Conservation (phyloP, 2,888 invertebrate genomes). For the Coelopa pilipes region DNA sequence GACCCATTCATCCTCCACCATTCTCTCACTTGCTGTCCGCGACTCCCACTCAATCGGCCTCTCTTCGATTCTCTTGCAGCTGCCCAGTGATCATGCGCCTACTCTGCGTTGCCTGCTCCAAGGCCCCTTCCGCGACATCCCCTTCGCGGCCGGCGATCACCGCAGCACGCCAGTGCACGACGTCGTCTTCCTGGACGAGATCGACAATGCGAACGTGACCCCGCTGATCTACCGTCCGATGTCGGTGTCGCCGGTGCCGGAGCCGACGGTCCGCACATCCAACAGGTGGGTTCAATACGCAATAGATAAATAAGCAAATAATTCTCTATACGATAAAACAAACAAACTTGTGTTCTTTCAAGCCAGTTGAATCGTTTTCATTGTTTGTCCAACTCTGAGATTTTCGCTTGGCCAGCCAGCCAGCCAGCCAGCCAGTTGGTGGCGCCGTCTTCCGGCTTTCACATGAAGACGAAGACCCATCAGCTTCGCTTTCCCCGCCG, state of each 20-base stretch:
- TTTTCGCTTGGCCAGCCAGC: too few species aligned
- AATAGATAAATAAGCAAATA: too few species aligned
- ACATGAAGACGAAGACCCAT: too few species aligned
- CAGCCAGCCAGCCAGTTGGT: too few species aligned
- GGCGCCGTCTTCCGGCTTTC: too few species aligned
- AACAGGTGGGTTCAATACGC: conserved; percentile 40
- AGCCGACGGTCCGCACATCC: background rate
- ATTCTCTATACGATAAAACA: too few species aligned
- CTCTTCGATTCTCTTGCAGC: conserved; percentile 48
- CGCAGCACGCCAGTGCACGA: conserved; percentile 61
- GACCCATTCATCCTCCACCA: background rate
- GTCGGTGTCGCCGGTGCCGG: conserved; percentile 40
- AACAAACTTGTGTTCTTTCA: too few species aligned
- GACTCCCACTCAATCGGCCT: background rate
- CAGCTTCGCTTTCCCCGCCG: too few species aligned
- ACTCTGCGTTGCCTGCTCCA: conserved; percentile 61
- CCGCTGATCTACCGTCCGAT: conserved; percentile 61
- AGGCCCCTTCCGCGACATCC: conserved; percentile 61
- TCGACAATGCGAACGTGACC: conserved; percentile 52
- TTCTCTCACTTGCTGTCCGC: background rate
- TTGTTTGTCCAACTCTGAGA: too few species aligned
- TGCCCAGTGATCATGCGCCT: conserved; percentile 54
- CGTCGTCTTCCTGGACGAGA: conserved; percentile 60
- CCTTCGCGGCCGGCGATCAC: conserved; percentile 55
- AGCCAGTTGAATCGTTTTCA: too few species aligned